Base-by-base conservation (phyloP, 2,888 invertebrate genomes). In the Muscina levida region DNA sequence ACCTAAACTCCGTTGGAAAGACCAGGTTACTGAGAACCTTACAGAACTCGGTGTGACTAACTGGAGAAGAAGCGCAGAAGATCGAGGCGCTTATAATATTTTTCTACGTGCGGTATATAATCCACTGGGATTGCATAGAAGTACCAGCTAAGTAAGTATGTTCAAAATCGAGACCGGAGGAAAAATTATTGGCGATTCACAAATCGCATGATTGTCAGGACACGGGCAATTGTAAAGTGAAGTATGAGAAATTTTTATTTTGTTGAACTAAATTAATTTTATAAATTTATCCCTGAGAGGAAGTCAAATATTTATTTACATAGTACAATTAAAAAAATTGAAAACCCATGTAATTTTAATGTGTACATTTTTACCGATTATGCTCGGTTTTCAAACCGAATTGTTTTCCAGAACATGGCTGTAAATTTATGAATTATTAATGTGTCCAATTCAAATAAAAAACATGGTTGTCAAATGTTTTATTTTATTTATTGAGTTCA, bases 361-460 rank as follows among this genome's bases (percentile, higher is more conserved):
- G 70, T 56, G 80, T 71, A 15, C 73, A 72, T 74, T 83, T 83
- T 84, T 84, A 82, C 83, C n/a, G n/a, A n/a, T n/a, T n/a, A n/a
- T n/a, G n/a, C n/a, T n/a, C n/a, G n/a, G n/a, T n/a, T n/a, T n/a
- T n/a, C n/a, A n/a, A 82, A 84, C 83, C 83, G 72, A 74, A 84
- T 77, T 78, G 83, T 82, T 84, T 84, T 84, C 83, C 80, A 76
- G 79, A 80, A 70, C 77, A 51, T 11, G 19, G 15, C 22, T 72
- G 62, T 59, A 75, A 72, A 15, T 70, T 56, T 79, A 70, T 72
- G 48, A 74, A 72, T 46, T 72, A 78, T 66, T 78, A 82, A 82
- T 74, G 71, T 80, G 80, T 80, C 80, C 80, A 80, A 76, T 62
- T 74, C 62, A 70, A 80, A 66, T 72, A 67, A 78, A 72, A 74